These are phyloP conservation scores for Coryphaenoides rupestris DNA, from an alignment of 2,113 vertebrate species.

Conservation along the genomic window DNA sequence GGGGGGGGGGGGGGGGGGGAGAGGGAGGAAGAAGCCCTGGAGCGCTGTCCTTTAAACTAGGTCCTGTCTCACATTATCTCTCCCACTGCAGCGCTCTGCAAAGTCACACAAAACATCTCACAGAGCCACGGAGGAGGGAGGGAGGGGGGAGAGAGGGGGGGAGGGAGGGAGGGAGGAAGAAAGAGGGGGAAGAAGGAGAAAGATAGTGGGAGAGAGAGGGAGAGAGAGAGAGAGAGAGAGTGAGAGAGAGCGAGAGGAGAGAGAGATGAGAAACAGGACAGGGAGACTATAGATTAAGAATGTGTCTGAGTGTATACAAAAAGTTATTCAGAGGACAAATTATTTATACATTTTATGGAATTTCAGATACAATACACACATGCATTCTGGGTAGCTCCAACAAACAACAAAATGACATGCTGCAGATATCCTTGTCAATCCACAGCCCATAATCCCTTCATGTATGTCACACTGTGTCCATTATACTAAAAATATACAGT, in stretches of 20 bases:
- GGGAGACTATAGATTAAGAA: background rate
- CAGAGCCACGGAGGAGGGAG: conserved; percentile 50
- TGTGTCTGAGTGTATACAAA: background rate
- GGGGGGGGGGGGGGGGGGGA: conserved; percentile 1
- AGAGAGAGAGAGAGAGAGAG: background rate
- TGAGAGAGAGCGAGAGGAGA: no score
- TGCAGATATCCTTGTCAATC: conserved; percentile 1
- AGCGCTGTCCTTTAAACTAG: conserved; percentile 78
- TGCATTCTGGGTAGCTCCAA: no score
- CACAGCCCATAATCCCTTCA: background rate
- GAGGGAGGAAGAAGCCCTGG: conserved; percentile 60
- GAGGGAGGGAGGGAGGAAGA: conserved; percentile 1
- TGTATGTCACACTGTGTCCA: conserved; percentile 16
- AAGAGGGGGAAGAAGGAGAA: conserved; percentile 12
- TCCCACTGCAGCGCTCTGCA: conserved; percentile 67
- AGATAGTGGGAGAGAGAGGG: background rate
- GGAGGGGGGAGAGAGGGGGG: conserved; percentile 6
- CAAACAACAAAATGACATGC: no score
- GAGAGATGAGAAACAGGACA: background rate
- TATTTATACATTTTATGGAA: background rate
- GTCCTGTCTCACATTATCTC: conserved; percentile 78
- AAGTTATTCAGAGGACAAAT: background rate
- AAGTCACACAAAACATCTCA: conserved; percentile 63
- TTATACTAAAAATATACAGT: conserved; percentile 1
- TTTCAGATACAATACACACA: no score